A percentile compares a stretch with the other conserved stretches of the same genome.
Conservation (phyloP, 2,113 vertebrate species). For the Cebus imitator region DNA sequence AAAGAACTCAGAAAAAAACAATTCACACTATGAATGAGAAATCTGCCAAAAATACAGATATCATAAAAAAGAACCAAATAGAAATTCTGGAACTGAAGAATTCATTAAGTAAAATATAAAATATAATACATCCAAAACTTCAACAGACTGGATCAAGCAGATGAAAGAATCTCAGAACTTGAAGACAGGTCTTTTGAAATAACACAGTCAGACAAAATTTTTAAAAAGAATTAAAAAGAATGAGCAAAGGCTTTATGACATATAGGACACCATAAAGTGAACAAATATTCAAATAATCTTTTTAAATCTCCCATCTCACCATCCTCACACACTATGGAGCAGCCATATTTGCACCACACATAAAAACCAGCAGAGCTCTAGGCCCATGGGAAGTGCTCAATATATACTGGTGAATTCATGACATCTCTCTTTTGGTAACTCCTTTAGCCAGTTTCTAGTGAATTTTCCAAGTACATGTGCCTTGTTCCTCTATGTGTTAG, state of each 20-base stretch:
- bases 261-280: background rate
- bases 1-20: background rate
- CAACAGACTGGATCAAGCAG: background rate
- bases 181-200: background rate
- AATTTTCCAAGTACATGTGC: background rate
- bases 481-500: too few species aligned
- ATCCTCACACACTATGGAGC: background rate
- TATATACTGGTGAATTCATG: fast-evolving
- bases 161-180: background rate
- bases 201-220: background rate
- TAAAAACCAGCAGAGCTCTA: background rate
- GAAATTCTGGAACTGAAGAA: background rate
- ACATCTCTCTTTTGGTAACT: background rate
- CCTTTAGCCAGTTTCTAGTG: background rate
- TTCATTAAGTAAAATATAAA: background rate
- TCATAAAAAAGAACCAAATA: background rate
- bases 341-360: background rate
- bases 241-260: background rate
- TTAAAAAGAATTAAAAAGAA: background rate
- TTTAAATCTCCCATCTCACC: background rate
- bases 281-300: background rate
- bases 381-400: background rate
- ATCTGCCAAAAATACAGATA: background rate
- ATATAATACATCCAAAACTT: background rate
- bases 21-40: background rate